A percentile compares a stretch with the other conserved stretches of the same genome.
phyloP scores from a whole-genome alignment of 2,888 invertebrate genomes.

The Taphrorychus bicolor region DNA sequence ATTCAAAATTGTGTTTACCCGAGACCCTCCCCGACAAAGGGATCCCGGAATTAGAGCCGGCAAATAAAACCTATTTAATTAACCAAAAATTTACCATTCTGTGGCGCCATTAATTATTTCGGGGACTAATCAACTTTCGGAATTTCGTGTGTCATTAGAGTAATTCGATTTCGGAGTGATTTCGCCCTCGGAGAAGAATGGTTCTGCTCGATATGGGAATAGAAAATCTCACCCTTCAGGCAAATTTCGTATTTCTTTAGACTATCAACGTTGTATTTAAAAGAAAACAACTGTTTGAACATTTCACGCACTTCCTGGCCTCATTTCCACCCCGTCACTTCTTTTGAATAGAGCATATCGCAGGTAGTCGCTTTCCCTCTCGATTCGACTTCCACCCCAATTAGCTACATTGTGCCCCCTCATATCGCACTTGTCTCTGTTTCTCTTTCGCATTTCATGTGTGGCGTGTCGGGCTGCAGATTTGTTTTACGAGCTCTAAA shows the following conservation, averaged over 20 bases:
- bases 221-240: too few relatives aligned
- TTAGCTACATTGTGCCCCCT: conserved; percentile 9
- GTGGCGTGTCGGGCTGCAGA: conserved; percentile 6
- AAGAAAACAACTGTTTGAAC: too few relatives aligned
- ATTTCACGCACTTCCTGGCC: background rate
- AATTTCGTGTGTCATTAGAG: conserved; percentile 36
- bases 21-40: conserved; percentile 10
- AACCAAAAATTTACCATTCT: conserved; percentile 40
- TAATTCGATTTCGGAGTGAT: conserved; percentile 43
- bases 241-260: too few relatives aligned
- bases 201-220: background rate
- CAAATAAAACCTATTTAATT: conserved; percentile 41
- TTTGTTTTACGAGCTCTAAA: conserved; percentile 7
- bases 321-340: background rate
- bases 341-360: background rate
- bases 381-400: conserved; percentile 4
- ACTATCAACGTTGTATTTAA: too few relatives aligned
- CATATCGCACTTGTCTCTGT: conserved; percentile 12
- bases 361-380: conserved; percentile 9
- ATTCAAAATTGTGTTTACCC: conserved; percentile 30
- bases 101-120: conserved; percentile 40
- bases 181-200: background rate
- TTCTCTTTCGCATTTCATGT: conserved; percentile 6
- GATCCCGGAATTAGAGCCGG: conserved; percentile 25
- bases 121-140: conserved; percentile 43